phyloP scores from a whole-genome alignment of 2,113 vertebrate genomes.

The Strigops habroptila region DNA sequence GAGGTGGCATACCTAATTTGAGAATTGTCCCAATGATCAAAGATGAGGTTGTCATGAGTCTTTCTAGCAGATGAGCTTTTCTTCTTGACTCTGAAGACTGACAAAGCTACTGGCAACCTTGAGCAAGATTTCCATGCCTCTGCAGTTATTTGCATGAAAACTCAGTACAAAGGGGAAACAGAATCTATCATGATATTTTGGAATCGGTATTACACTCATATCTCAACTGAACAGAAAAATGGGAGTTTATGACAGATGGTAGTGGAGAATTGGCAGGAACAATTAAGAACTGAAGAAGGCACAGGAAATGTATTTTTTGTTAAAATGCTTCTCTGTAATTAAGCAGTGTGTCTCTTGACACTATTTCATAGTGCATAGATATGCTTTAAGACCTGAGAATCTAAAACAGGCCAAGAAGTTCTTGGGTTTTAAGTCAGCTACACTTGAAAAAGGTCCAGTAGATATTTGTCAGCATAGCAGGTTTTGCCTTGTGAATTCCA shows the following conservation, averaged over 20 bases:
- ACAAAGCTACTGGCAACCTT: conserved; percentile 42
- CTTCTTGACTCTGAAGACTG: not conserved
- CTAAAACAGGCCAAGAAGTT: conserved; percentile 8
- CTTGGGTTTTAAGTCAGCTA: not conserved
- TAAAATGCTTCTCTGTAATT: conserved; percentile 32
- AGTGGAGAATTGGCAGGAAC: conserved; percentile 47
- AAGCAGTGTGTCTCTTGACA: conserved; percentile 38
- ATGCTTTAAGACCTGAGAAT: conserved; percentile 25
- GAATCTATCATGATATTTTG: conserved; percentile 46
- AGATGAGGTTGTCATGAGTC: not conserved
- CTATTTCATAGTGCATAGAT: not conserved
- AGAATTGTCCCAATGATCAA: not conserved
- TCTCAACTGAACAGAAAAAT: conserved; percentile 50
- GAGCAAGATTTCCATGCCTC: conserved; percentile 2
- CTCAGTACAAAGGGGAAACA: conserved; percentile 38
- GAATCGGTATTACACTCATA: conserved; percentile 24
- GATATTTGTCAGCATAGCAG: not conserved
- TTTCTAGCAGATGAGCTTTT: conserved; percentile 31
- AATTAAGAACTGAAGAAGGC: conserved; percentile 39
- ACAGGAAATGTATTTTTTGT: conserved; percentile 32
- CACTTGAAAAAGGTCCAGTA: not conserved
- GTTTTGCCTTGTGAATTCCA: not conserved
- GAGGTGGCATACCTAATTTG: not conserved
- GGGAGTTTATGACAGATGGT: conserved; percentile 52
- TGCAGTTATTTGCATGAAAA: not conserved